These are phyloP conservation scores for Volucella inanis DNA, from an alignment of 2,888 invertebrate species.

Conservation along the genomic window DNA sequence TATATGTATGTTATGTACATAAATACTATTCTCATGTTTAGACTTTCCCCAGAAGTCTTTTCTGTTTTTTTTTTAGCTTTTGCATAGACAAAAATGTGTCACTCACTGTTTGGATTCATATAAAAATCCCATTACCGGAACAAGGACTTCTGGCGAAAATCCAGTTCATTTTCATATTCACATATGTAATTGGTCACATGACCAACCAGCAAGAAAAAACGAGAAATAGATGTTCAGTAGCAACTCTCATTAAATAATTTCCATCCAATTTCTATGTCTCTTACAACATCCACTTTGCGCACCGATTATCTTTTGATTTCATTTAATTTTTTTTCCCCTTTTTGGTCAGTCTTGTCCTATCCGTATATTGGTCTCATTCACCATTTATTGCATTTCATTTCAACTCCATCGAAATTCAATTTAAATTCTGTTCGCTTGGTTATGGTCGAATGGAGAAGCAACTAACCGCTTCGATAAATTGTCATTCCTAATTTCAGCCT, in stretches of 20 bases:
- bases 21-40: too few species aligned
- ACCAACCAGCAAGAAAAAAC: too few species aligned
- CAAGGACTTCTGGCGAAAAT: too few species aligned
- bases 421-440: conserved; percentile 71
- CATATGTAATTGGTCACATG: too few species aligned
- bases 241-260: conserved; percentile 43
- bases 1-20: too few species aligned
- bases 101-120: too few species aligned
- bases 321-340: neutral
- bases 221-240: too few species aligned
- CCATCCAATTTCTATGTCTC: conserved; percentile 20
- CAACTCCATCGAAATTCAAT: conserved; percentile 65
- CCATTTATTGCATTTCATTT: conserved; percentile 52
- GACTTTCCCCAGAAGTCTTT: too few species aligned
- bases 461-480: conserved; percentile 71
- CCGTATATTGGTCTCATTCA: conserved; percentile 5
- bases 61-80: too few species aligned
- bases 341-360: conserved; percentile 1
- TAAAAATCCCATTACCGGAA: too few species aligned
- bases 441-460: conserved; percentile 72
- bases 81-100: too few species aligned
- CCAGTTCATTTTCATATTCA: too few species aligned
- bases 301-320: conserved; percentile 33
- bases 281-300: conserved; percentile 20
- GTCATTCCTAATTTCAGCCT: conserved; percentile 58